phyloP scores from a whole-genome alignment of 2,113 vertebrate genomes.

The Ailurus styani region DNA sequence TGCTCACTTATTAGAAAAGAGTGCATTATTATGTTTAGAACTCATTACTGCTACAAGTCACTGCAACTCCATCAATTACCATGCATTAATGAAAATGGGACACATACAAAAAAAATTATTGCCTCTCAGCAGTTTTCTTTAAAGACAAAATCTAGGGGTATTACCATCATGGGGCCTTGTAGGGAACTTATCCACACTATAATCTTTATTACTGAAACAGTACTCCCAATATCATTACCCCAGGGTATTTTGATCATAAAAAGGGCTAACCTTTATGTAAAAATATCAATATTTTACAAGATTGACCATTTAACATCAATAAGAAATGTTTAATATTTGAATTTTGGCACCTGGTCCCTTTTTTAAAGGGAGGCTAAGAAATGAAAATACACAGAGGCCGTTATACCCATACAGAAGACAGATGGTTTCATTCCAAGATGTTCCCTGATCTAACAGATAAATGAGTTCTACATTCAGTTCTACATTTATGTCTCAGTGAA shows the following conservation, averaged over 20 bases:
- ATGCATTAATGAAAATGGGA: slow-evolving; percentile 89
- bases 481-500: slow-evolving; percentile 41
- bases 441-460: neutral
- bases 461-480: slow-evolving; percentile 2
- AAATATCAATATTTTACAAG: slow-evolving; percentile 49
- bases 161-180: slow-evolving; percentile 83
- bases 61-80: slow-evolving; percentile 89
- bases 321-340: slow-evolving; percentile 65
- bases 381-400: slow-evolving; percentile 38
- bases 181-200: slow-evolving; percentile 80
- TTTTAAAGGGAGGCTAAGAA: slow-evolving; percentile 16
- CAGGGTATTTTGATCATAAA: slow-evolving; percentile 69
- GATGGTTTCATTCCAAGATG: neutral
- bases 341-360: neutral
- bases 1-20: slow-evolving; percentile 90
- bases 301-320: slow-evolving; percentile 51
- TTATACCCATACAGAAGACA: neutral
- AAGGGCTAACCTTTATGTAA: slow-evolving; percentile 66
- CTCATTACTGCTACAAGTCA: slow-evolving; percentile 89
- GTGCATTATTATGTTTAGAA: slow-evolving; percentile 89
- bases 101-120: slow-evolving; percentile 86
- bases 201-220: slow-evolving; percentile 82
- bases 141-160: slow-evolving; percentile 86
- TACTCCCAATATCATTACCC: slow-evolving; percentile 67
- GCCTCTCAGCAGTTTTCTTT: slow-evolving; percentile 88